Evolutionary conservation across 2,888 invertebrate species (phyloP), one percentile per base, ranked within the genome.

Genomic region (Parnassius smintheus): DNA sequence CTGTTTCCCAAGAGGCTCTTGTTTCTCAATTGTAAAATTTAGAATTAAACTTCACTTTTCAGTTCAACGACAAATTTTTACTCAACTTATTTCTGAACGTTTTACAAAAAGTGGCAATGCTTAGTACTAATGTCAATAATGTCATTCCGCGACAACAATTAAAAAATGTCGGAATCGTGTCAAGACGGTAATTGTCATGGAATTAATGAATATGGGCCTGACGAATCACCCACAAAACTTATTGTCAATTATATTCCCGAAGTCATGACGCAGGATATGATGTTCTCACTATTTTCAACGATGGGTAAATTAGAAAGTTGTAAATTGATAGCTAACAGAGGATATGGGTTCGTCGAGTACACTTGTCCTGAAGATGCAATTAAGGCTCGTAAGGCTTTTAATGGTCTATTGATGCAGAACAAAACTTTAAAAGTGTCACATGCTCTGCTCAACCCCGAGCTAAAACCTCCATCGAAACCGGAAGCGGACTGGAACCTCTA

Each of bases 101-200:
- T 72, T 63, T 63, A 69, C 73, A 72, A 71, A 74, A 72, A 73
- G 75, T 78, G 72, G 77, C 80, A 84, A 84, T 83, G 82, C 81
- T 77, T 56, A 73, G 72, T 75, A 75, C 45, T 89, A 91, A 91
- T 92, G 92, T 92, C 92, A 75, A 35, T 89, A 91, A 91, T 92
- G 92, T 92, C 92, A 91, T 88, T 88, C 85, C 80, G 85, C 88
- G 90, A 90, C 92, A 92, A 92, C 92, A 91, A 91, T 91, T 92
- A 91, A 92, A 92, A 92, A 92, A 92, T 92, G 92, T 92, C 92
- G 92, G 92, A 92, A 88, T 91, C 92, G 92, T 92, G 92, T 92
- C 92, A 92, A 88, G 92, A 91, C 89, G 91, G 87, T 91, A 92
- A 90, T 91, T 91, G 92, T 91, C 92, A 92, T 84, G 92, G 89